Evolutionary conservation across 2,113 vertebrate genomes (phyloP).

Genomic region (Anser cygnoides): DNA sequence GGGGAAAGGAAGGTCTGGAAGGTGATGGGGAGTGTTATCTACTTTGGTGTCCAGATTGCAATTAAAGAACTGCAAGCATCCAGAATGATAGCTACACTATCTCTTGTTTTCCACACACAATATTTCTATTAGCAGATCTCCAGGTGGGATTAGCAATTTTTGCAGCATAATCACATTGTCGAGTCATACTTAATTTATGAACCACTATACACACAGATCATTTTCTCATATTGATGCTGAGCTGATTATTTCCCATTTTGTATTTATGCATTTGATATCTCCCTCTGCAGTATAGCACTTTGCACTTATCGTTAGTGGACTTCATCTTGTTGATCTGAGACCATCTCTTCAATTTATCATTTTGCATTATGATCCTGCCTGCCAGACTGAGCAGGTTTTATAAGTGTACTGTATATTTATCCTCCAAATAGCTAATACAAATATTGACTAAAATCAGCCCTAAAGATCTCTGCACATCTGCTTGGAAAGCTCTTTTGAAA

Average conservation of each 20-base stretch:
- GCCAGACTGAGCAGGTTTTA: conserved; percentile 28
- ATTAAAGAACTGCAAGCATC: neutral
- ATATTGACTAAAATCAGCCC: conserved; percentile 63
- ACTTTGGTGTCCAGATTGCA: neutral
- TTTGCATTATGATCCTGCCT: conserved; percentile 37
- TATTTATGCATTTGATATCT: conserved; percentile 44
- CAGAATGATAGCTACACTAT: neutral
- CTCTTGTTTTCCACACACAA: neutral
- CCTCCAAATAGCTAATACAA: conserved; percentile 63
- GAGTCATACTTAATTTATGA: conserved; percentile 61
- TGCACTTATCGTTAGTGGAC: conserved; percentile 35
- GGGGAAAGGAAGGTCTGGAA: neutral
- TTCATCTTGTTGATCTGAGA: conserved; percentile 50
- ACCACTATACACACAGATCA: conserved; percentile 1
- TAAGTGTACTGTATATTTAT: conserved; percentile 56
- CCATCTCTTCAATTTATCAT: conserved; percentile 26
- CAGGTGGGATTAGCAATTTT: conserved; percentile 35
- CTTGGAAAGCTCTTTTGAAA: conserved; percentile 36
- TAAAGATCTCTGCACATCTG: conserved; percentile 64
- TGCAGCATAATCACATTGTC: conserved; percentile 46
- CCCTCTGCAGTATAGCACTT: neutral
- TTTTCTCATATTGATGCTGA: conserved; percentile 31
- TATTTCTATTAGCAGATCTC: neutral
- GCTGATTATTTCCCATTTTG: conserved; percentile 46
- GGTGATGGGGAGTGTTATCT: neutral